Evolutionary conservation across 2,797 vertebrate species (phyloP), one percentile per base, ranked within the genome.

Genomic region (Pseudocheirus occidentalis): DNA sequence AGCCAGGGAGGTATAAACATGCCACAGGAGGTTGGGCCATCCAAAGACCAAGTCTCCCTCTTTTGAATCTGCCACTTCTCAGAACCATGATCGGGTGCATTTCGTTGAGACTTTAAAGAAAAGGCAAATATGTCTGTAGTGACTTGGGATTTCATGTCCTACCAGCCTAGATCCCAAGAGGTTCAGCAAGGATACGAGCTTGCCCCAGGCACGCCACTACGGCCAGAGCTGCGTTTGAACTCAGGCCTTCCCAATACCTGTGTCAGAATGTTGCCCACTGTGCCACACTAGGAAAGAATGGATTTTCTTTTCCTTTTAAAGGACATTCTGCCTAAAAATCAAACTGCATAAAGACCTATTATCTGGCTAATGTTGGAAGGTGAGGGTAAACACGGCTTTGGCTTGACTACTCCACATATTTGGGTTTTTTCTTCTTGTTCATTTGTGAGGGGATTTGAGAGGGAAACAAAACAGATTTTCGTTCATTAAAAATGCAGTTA

Each of bases 51-150:
- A 94, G 52, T 53, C 58, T 90, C 55, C 21, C 59, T 92, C 5
- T 0, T 18, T 62, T 54, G 31, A 28, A 55, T 92, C 40, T n/a
- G 18, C 58, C 52, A 29, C 58, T 58, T 55, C 55, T 50, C 16
- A 73, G 66, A 40, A 73, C 55, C 55, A 28, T 34, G 12, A 40
- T 34, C n/a, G 90, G 50, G 27, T 90, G 92, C 50, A 55, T 62
- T 56, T n/a, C 50, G 90, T 50, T 54, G 40, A 91, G 24, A 14
- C 57, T 94, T 94, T 94, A 55, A 50, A 90, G 96, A 96, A 92
- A 97, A 95, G n/a, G 2, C 59, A 73, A 94, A 95, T 58, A 90
- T 56, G 16, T 29, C 9, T 4, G 9, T 10, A 40, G 21, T 11
- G 40, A 46, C 40, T 46, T 81, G 73, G 5, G 66, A 21, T 40